Evolutionary conservation across 2,888 invertebrate species (phyloP), one percentile per base, ranked within the genome.

Genomic region (Eilema griseolum): DNA sequence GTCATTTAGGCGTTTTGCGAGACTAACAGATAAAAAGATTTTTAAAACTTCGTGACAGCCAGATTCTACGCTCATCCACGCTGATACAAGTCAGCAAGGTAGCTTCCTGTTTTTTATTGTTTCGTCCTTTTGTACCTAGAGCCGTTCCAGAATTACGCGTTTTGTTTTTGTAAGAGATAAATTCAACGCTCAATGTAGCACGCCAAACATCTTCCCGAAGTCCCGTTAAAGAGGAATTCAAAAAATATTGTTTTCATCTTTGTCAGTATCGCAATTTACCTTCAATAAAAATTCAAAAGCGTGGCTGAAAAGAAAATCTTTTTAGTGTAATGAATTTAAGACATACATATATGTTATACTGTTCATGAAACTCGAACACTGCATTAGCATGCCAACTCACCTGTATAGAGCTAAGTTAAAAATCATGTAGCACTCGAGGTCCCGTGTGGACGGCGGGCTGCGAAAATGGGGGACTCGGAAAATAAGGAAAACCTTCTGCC

Each of bases 331-430:
- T 83, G 76, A 83, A 82, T 83, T 85, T 85, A 78, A 81, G 75
- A 75, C 62, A 69, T 66, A 66, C 66, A 72, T 76, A 78, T 76
- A 77, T 72, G 74, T 72, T 77, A 57, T 74, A 82, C 76, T 76
- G 78, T 82, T 82, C 77, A 76, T 76, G 67, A 80, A 85, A 83
- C 86, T 76, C 78, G 82, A 83, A 86, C 81, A 83, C 81, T 88
- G 89, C 90, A 91, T 90, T 91, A 91, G 88, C 90, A 87, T 86
- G 82, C 83, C 82, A 79, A 77, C 83, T 86, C 86, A 92, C 90
- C 91, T 92, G 89, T 84, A 83, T 80, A 82, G 83, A 79, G 87
- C 84, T 94, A 94, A 94, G 94, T 94, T 92, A 92, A 93, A 94
- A 94, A 90, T 90, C 93, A 85, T 94, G 94, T 94, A 90, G 87